A percentile compares a stretch with the other conserved stretches of the same genome.
phyloP scores from a whole-genome alignment of 1,140 invertebrate genomes.

The Dreissena polymorpha region DNA sequence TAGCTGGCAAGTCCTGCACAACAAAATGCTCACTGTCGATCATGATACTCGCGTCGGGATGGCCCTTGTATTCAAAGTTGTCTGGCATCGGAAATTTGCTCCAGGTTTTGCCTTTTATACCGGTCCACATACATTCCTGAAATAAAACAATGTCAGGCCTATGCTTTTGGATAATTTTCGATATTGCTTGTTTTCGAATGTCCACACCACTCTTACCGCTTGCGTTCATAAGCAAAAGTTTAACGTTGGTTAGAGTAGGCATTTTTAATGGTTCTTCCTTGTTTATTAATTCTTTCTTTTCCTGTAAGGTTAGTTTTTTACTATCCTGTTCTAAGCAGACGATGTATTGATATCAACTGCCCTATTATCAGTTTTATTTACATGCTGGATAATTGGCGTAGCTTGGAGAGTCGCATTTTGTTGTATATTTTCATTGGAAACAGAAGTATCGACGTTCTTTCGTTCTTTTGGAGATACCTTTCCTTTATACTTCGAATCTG shows the following conservation, averaged over 20 bases:
- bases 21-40: background rate
- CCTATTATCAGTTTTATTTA: no score
- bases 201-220: slow-evolving; percentile 10
- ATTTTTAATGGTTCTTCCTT: background rate
- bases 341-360: background rate
- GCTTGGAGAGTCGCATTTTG: no score
- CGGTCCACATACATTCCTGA: no score
- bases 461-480: background rate
- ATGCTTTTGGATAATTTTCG: no score
- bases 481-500: no score
- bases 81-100: slow-evolving; percentile 18
- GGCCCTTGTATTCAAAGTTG: slow-evolving; percentile 17
- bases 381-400: no score
- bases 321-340: background rate
- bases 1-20: background rate
- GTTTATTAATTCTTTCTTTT: slow-evolving; percentile 3
- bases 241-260: background rate
- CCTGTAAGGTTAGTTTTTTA: background rate
- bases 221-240: slow-evolving; percentile 44
- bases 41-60: slow-evolving; percentile 37
- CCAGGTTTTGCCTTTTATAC: no score
- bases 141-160: no score
- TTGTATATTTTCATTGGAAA: no score
- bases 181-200: slow-evolving; percentile 14
- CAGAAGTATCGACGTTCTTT: no score